Base-by-base conservation (phyloP, 2,113 vertebrate genomes). In the Gobius niger region DNA sequence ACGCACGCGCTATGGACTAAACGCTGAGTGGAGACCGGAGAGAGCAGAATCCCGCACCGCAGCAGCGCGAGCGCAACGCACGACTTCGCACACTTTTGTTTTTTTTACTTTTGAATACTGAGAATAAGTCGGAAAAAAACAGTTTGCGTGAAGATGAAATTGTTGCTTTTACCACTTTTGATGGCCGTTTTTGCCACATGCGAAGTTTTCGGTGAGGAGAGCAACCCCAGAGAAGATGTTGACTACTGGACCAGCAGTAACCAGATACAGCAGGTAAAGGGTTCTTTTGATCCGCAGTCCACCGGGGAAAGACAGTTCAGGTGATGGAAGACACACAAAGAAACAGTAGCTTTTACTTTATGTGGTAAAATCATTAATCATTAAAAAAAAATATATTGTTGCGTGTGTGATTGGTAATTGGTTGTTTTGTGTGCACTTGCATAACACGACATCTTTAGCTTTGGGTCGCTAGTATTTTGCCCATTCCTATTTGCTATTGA, bases 201-300 rank as follows among this genome's bases (percentile, higher is more conserved):
- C 4, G 93, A 92, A 79, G 91, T 94, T 61, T 85, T 93, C 54
- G 91, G 94, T 4, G 90, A 94, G 60, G 95, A 97, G 59, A 85
- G 91, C 46, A 92, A 90, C 14, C 78, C 91, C 40, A 86, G 82
- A 51, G 95, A 96, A 75, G 95, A 95, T 50, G 84, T 92, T 7
- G 94, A 91, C 84, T 94, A 95, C 81, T 98, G 95, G 96, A 91
- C 93, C 0, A 93, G 91, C 75, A 82, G 80, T 6, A 92, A 94
- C 40, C 92, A 89, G 59, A 87, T 84, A 24, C 95, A 96, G 95
- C 95, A 96, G 95, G 97, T 98, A 89, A 4, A 50, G 0, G 7
- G 44, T 59, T 9, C 13, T 10, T 7, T 7, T 44, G 14, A 60
- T 1, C 13, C 6, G 5, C 42, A 13, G n/a, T 10, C 4, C 19